Base-by-base conservation (phyloP, 1,140 invertebrate genomes). In the Sycobia sp. region DNA sequence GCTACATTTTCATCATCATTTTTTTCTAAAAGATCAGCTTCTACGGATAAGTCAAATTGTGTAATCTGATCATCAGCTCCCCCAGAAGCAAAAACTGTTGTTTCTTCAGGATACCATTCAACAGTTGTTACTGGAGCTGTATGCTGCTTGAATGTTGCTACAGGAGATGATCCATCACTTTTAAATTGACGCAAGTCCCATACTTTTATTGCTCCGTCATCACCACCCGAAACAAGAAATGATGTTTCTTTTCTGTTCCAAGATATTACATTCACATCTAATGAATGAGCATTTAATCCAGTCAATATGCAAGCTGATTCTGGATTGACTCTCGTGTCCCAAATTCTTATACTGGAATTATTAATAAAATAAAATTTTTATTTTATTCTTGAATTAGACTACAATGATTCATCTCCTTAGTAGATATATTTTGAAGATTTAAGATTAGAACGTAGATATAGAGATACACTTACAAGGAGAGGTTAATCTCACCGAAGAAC, bases 51-150 rank as follows among this genome's bases (percentile, higher is more conserved):
- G 83, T 99, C 98, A 97, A 97, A 99, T 25, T 98, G 82, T 0
- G 94, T 92, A n/a, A 98, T 89, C 78, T 98, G 96, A 82, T 99
- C 89, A 81, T 99, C 98, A 60, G 91, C 91, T 3, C 95, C 95
- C 29, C 93, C 91, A 2, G 94, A 94, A 4, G 95, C 95, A 73
- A 99, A 90, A 0, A 98, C 92, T 38, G 95, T 94, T 1, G 89
- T 86, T 76, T 99, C 97, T 29, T 84, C 86, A 54, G 94, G 95
- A 84, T 96, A 91, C 98, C 98, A 99, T 79, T 99, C 96, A 0
- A 99, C 89, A 0, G 95, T 96, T 14, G 94, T 98, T 20, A 99
- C 89, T 8, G 96, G 91, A 39, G 87, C 89, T 16, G 88, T 91
- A 75, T 99, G 98, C 71, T 94, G 95, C 74, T 98, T 97, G 73